phyloP scores from a whole-genome alignment of 1,140 invertebrate genomes.

The Eumaeus atala region DNA sequence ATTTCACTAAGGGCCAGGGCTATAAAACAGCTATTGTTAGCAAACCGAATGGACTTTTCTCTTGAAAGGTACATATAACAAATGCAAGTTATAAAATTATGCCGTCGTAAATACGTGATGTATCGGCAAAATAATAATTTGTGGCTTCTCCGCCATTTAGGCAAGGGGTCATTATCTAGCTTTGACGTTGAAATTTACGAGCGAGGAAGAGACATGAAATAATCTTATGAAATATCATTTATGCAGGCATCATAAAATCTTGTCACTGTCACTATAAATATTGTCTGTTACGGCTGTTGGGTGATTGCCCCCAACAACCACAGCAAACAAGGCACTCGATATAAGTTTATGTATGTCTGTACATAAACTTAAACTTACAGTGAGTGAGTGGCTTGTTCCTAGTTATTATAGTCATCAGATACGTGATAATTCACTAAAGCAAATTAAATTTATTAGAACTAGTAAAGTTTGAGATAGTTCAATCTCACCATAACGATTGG shows the following conservation, averaged over 20 bases:
- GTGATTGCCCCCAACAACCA: background rate
- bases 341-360: too few species aligned
- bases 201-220: slow-evolving; percentile 4
- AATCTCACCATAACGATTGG: too few species aligned
- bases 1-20: too few species aligned
- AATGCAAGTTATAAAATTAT: background rate
- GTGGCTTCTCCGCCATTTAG: background rate
- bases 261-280: slow-evolving; percentile 5
- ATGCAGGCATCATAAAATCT: slow-evolving; percentile 3
- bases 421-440: too few species aligned
- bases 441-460: too few species aligned
- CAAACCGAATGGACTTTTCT: too few species aligned
- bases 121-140: slow-evolving; percentile 2
- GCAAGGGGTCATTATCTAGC: slow-evolving; percentile 2
- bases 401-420: too few species aligned
- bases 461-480: too few species aligned
- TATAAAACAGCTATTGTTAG: too few species aligned
- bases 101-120: background rate
- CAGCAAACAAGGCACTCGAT: too few species aligned
- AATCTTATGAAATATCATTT: slow-evolving; percentile 4
- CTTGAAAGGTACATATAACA: background rate
- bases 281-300: background rate
- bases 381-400: too few species aligned
- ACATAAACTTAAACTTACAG: too few species aligned
- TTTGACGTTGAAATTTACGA: slow-evolving; percentile 4